Evolutionary conservation across 1,140 invertebrate species (phyloP), one percentile per base, ranked within the genome.

Genomic region (Argopecten irradians): DNA sequence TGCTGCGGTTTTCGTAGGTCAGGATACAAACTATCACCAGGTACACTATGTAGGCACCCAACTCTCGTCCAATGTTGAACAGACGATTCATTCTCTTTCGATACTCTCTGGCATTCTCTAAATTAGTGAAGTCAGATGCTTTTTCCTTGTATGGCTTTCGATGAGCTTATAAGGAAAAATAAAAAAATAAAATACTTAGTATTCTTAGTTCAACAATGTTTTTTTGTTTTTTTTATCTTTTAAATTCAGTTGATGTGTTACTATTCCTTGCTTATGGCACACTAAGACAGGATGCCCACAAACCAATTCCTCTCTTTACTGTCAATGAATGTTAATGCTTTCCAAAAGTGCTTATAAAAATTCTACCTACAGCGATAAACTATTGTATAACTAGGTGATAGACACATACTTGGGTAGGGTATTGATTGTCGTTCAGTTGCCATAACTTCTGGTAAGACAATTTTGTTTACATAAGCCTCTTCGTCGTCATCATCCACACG

Each of bases 1-100:
- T 92, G 89, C 95, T 95, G 83, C 92, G 87, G 84, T 91, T 92
- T 9, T 94, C 94, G 86, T 94, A 95, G 36, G 93, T 92, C n/a
- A 95, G 86, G 14, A 94, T 91, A 16, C 95, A 89, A 16, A 96
- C 89, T 19, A 91, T 92, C 19, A 95, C 83, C 84, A 95, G 95
- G 36, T 95, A 90, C 11, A 93, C 82, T 5, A 93, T 83, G 88
- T 95, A 96, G 0, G 91, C 91, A 0, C 91, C 46, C 1, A 95
- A 93, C 85, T 95, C 95, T 84, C 91, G 89, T 14, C 95, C 34
- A 11, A 95, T 86, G 35, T 88, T 86, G 43, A 89, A 91, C 93
- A 95, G 93, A 83, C 91, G 89, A 11, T 92, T 88, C 90, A 95
- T 93, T 90, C 93, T 94, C 43, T 92, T 87, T 0, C 94, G 91